These are phyloP conservation scores for Aphidius gifuensis DNA, from an alignment of 1,140 invertebrate genomes.

Conservation along the genomic window DNA sequence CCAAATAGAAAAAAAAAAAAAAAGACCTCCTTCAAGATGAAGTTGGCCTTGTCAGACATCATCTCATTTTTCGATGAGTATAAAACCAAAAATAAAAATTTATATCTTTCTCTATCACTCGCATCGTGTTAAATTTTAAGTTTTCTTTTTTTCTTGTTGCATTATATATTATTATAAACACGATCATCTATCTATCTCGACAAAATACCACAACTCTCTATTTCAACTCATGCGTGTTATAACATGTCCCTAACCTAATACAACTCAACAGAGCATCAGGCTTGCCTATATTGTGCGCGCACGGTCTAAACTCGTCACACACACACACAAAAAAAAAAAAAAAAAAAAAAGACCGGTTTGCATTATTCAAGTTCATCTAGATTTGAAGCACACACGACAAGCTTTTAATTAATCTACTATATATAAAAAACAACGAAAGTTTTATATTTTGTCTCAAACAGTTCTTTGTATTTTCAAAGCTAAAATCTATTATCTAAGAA, in stretches of 20 bases:
- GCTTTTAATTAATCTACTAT: slow-evolving; percentile 19
- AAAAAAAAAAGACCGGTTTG: slow-evolving; percentile 42
- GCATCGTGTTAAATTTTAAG: too few relatives aligned
- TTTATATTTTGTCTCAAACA: not conserved
- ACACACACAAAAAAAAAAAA: slow-evolving; percentile 32
- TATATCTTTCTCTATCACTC: too few relatives aligned
- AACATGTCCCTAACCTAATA: slow-evolving; percentile 53
- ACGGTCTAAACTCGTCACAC: slow-evolving; percentile 29
- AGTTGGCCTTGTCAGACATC: slow-evolving; percentile 22
- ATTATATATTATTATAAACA: too few relatives aligned
- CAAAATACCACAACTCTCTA: slow-evolving; percentile 23
- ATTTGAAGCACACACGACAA: slow-evolving; percentile 40
- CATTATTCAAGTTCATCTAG: slow-evolving; percentile 48
- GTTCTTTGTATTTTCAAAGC: not conserved
- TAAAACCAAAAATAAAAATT: too few relatives aligned
- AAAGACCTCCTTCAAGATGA: slow-evolving; percentile 32
- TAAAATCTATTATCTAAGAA: not conserved
- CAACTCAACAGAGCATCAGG: slow-evolving; percentile 34
- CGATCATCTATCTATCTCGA: too few relatives aligned
- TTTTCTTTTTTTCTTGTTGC: too few relatives aligned
- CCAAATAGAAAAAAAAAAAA: slow-evolving; percentile 28
- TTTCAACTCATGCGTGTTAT: slow-evolving; percentile 43
- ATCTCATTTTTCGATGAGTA: too few relatives aligned
- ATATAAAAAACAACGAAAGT: not conserved
- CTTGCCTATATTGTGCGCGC: not conserved